These are phyloP conservation scores for Alviniconcha strummeri DNA, from an alignment of 2,888 invertebrate genomes.

Conservation along the genomic window DNA sequence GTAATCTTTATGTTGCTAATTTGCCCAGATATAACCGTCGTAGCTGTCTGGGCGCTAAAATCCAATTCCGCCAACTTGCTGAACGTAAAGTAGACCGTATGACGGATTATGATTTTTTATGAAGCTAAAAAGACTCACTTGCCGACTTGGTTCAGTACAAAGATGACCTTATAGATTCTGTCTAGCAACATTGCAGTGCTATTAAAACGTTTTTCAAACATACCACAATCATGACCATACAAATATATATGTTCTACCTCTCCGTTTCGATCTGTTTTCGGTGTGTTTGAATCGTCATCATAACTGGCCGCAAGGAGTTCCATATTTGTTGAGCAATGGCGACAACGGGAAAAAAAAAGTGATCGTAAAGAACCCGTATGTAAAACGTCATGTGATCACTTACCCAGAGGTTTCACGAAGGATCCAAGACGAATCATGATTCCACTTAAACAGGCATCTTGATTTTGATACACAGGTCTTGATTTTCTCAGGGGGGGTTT, in stretches of 20 bases:
- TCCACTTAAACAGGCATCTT: background rate
- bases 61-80: too few species aligned
- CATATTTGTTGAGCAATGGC: background rate
- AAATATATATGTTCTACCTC: background rate
- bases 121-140: too few species aligned
- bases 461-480: background rate
- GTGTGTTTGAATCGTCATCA: conserved; percentile 1
- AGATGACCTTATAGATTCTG: too few species aligned
- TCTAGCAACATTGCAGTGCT: too few species aligned
- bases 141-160: too few species aligned
- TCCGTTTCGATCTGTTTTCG: background rate
- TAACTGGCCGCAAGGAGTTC: background rate
- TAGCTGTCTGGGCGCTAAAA: too few species aligned
- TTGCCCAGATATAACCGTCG: too few species aligned
- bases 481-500: background rate
- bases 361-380: background rate
- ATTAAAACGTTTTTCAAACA: too few species aligned
- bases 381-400: background rate
- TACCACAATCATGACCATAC: too few species aligned
- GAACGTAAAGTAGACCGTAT: too few species aligned
- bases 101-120: too few species aligned
- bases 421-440: background rate
- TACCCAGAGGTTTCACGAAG: background rate
- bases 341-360: background rate
- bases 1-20: too few species aligned